Conservation (phyloP, 2,888 invertebrate genomes). For the Venusia cambrica region DNA sequence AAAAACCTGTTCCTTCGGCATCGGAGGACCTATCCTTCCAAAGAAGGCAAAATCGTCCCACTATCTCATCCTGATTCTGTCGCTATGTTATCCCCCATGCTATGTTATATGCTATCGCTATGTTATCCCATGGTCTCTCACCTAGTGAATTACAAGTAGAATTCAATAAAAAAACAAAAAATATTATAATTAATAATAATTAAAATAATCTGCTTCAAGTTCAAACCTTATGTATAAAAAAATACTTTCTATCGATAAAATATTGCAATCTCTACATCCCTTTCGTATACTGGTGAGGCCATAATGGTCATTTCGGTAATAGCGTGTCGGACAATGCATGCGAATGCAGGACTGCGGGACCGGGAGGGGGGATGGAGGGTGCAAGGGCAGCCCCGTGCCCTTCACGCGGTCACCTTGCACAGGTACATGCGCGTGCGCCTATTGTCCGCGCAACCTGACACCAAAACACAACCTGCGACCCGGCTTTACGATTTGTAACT, state of each 20-base stretch:
- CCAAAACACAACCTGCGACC: constrained; percentile 41
- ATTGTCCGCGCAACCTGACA: constrained; percentile 73
- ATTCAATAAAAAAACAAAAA: no score
- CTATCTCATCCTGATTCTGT: no score
- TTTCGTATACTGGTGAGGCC: no score
- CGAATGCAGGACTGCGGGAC: constrained; percentile 48
- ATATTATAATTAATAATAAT: no score
- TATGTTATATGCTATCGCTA: no score
- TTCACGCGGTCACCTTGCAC: constrained; percentile 74
- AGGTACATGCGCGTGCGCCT: constrained; percentile 74
- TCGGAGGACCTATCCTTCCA: no score
- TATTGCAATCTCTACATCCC: constrained; percentile 35
- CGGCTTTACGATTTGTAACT: constrained; percentile 21
- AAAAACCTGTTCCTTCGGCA: no score
- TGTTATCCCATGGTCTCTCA: no score
- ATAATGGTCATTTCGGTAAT: constrained; percentile 67
- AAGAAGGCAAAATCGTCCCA: no score
- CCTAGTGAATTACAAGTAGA: no score
- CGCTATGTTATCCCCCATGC: no score
- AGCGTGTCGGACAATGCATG: constrained; percentile 67
- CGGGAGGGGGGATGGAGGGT: constrained; percentile 46
- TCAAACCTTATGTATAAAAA: constrained; percentile 6
- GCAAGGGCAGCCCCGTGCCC: constrained; percentile 72
- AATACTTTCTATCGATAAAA: constrained; percentile 25
- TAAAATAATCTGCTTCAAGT: no score